Evolutionary conservation across 2,797 vertebrate genomes (phyloP), one percentile per base, ranked within the genome.

Genomic region (Pelodytes ibericus): DNA sequence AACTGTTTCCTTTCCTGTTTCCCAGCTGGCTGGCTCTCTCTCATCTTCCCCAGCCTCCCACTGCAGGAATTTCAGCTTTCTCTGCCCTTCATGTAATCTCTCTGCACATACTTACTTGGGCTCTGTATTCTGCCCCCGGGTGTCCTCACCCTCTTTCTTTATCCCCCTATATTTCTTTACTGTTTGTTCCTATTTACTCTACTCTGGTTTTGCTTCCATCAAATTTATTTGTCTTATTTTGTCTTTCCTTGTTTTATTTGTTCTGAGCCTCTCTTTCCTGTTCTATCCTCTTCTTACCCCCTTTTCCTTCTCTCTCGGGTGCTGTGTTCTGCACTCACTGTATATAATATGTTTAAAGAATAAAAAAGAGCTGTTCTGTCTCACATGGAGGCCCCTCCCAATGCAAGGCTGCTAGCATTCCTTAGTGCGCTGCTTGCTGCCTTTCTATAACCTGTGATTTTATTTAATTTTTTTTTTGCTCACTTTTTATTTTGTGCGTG

Each of bases 311-410:
- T 68, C 44, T 59, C 36, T 66, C 27, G 53, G 76, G 76, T 79
- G 76, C 76, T 79, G 76, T 73, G 63, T 71, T 72, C 57, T 79
- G 70, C 76, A 73, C 75, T 78, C 75, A 71, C 70, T 79, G 70
- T 79, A 73, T 57, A 79, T 79, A 72, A 30, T 68, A 79, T 79
- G 76, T 79, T 79, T 67, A 79, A 79, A 62, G 63, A 79, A 72
- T 79, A 79, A 79, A 79, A 71, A 22, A 2, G 70, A 78, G 62
- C 62, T 78, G 61, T 77, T 72, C 22, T 78, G 63, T 72, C 70
- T 68, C 63, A 73, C 31, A 79, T 68, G 63, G 49, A 72, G 39
- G 62, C 63, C 41, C 71, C 36, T 79, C 57, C 71, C 56, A 56
- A 60, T 49, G 76, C 71, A 68, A 73, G 47, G 63, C 63, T 79